Percentiles rank a stretch among this genome's conserved stretches.
phyloP scores from a whole-genome alignment of 2,797 vertebrate genomes.

The Liasis olivaceus region DNA sequence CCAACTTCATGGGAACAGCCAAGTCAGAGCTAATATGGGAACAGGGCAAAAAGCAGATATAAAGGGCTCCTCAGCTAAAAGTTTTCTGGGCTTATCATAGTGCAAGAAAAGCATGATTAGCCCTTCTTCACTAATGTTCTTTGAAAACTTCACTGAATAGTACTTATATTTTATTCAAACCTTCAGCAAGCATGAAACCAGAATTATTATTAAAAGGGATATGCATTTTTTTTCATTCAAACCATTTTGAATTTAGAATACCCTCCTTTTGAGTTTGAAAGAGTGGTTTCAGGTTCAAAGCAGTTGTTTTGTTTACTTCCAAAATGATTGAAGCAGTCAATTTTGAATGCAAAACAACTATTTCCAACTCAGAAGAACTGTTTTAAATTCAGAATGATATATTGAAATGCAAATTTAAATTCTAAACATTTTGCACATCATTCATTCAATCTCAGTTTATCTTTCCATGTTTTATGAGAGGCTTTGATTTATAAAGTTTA shows the following conservation, averaged over 20 bases:
- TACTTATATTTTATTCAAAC: background rate
- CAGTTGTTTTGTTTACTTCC: background rate
- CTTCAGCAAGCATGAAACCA: background rate
- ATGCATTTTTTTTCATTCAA: background rate
- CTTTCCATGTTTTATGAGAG: background rate
- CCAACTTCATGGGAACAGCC: background rate
- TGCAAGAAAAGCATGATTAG: background rate
- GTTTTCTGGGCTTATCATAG: background rate
- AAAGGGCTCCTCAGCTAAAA: background rate
- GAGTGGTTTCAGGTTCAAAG: background rate
- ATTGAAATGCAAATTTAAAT: background rate
- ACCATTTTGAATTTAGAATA: background rate
- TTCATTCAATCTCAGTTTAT: background rate
- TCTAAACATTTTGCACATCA: background rate
- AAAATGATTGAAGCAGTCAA: background rate
- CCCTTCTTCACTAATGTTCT: background rate
- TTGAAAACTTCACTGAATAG: background rate
- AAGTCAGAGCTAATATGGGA: background rate
- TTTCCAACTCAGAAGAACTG: background rate
- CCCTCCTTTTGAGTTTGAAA: background rate
- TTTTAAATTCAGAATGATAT: background rate
- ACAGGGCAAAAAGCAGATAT: background rate
- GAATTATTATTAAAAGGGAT: background rate
- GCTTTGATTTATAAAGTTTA: slow-evolving; percentile 22
- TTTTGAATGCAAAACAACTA: background rate